Evolutionary conservation across 2,113 vertebrate genomes (phyloP).

Genomic region (Anhinga rufa): DNA sequence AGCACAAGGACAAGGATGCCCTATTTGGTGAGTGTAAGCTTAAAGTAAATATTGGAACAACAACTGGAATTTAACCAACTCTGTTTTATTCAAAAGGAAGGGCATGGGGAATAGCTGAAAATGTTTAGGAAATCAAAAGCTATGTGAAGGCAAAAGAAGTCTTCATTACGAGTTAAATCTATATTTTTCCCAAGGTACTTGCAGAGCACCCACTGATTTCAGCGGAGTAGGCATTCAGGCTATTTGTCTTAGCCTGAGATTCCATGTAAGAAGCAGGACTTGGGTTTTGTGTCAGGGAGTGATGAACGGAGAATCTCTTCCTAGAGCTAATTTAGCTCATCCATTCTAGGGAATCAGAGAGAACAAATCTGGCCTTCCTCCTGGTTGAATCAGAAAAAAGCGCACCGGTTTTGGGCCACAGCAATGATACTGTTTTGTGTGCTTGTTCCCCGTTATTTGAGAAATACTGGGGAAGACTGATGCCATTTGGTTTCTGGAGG

Average conservation of each 20-base stretch:
- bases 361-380: background rate
- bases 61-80: conserved; percentile 6
- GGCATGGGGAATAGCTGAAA: background rate
- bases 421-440: background rate
- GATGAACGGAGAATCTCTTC: background rate
- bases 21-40: background rate
- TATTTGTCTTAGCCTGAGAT: background rate
- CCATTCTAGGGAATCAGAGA: background rate
- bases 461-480: background rate
- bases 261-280: background rate
- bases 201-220: background rate
- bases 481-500: background rate
- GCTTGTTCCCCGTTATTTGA: background rate
- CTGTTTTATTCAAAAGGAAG: conserved; percentile 16
- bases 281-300: background rate
- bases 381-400: background rate
- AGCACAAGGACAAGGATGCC: background rate
- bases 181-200: background rate
- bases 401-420: background rate
- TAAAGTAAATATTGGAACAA: conserved; percentile 54
- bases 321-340: background rate
- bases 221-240: background rate
- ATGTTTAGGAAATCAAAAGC: background rate
- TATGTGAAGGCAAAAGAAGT: background rate
- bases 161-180: background rate